Conservation (phyloP, 2,113 vertebrate species). For the Osmerus mordax region DNA sequence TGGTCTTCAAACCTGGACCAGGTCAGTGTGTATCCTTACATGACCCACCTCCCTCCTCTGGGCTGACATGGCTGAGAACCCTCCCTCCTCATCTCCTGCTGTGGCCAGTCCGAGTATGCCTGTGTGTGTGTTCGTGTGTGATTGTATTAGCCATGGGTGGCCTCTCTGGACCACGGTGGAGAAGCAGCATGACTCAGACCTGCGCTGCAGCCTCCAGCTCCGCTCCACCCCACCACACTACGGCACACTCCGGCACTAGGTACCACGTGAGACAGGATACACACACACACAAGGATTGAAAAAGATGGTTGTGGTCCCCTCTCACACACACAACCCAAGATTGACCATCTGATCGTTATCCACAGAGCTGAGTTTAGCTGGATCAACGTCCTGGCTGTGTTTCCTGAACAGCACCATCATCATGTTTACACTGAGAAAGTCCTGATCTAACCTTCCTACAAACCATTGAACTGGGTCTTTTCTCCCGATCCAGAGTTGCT, state of each 20-base stretch:
- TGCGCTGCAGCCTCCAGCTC: conserved; percentile 8
- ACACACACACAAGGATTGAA: neutral
- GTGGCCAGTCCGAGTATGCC: neutral
- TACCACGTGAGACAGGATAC: neutral
- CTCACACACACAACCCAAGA: neutral
- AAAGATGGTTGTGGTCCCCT: neutral
- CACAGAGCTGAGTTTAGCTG: neutral
- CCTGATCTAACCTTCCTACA: neutral
- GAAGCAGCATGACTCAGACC: conserved; percentile 28
- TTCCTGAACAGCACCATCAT: conserved; percentile 39
- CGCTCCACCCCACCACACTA: neutral
- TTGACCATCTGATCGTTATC: neutral
- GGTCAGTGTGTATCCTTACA: neutral
- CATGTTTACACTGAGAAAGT: conserved; percentile 7
- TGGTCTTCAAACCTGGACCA: neutral
- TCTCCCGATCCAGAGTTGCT: neutral
- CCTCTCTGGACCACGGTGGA: neutral
- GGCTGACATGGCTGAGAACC: neutral
- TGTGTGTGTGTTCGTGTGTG: conserved; percentile 40
- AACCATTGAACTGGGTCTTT: no score
- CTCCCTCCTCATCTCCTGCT: neutral
- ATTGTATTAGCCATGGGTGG: conserved; percentile 47
- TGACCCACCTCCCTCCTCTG: neutral
- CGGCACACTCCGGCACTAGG: neutral
- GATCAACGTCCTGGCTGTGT: neutral